phyloP scores from a whole-genome alignment of 2,113 vertebrate species.

The Ciconia maguari region DNA sequence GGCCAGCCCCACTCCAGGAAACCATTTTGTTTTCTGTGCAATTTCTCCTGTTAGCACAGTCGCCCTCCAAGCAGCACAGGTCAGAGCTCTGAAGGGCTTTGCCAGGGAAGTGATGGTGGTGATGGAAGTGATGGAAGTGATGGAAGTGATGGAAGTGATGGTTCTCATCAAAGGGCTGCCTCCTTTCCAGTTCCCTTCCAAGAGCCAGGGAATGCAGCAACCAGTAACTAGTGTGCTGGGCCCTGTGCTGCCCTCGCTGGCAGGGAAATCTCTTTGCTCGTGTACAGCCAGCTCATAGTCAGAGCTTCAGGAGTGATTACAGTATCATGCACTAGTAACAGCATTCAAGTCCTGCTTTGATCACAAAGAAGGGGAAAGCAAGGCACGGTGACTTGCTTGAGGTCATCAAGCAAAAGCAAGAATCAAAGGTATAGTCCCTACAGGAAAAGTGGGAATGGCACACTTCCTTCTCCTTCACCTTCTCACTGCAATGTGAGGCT shows the following conservation, averaged over 20 bases:
- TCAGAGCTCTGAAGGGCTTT: background rate
- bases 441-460: background rate
- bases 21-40: background rate
- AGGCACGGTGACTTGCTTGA: accelerated
- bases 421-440: background rate
- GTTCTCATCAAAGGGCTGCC: no score
- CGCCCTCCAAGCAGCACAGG: background rate
- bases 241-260: background rate
- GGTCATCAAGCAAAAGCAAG: background rate
- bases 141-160: no score
- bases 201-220: background rate
- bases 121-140: no score
- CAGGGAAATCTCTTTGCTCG: background rate
- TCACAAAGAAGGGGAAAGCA: background rate
- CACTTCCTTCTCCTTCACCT: background rate
- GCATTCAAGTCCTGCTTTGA: background rate
- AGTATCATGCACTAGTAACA: background rate
- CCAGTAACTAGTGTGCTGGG: background rate
- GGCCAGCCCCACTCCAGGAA: background rate
- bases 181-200: background rate
- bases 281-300: background rate
- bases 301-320: background rate
- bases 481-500: background rate
- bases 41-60: background rate
- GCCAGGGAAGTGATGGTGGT: background rate